Evolutionary conservation across 2,113 vertebrate genomes (phyloP).

Genomic region (Pitta sordida): DNA sequence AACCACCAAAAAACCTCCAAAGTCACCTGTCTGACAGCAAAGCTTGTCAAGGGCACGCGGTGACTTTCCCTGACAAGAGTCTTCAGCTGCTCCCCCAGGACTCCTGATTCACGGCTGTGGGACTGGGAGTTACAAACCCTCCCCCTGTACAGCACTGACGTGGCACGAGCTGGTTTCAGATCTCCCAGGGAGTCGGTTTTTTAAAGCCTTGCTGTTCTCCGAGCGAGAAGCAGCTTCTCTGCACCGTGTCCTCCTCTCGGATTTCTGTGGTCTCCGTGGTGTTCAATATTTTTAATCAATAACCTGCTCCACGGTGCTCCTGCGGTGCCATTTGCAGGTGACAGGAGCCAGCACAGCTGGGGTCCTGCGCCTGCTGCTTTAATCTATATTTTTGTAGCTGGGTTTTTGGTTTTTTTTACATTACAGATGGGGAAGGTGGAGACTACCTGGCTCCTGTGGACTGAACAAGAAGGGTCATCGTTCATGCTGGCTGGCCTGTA

Average conservation of each 20-base stretch:
- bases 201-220: not conserved
- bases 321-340: not conserved
- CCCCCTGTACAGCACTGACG: not conserved
- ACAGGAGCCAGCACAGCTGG: not conserved
- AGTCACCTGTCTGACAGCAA: not conserved
- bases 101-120: not conserved
- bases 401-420: no score
- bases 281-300: conserved; percentile 31
- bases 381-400: not conserved
- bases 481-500: not conserved
- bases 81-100: not conserved
- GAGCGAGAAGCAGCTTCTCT: not conserved
- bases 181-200: not conserved
- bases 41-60: not conserved
- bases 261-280: not conserved
- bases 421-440: not conserved
- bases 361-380: not conserved
- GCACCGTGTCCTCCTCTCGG: not conserved
- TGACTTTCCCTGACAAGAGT: conserved; percentile 1
- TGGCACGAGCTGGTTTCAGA: not conserved
- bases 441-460: not conserved
- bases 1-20: not conserved
- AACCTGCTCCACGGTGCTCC: not conserved
- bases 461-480: not conserved
- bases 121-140: not conserved